Evolutionary conservation across 1,140 invertebrate genomes (phyloP).

Genomic region (Augochlora pura): DNA sequence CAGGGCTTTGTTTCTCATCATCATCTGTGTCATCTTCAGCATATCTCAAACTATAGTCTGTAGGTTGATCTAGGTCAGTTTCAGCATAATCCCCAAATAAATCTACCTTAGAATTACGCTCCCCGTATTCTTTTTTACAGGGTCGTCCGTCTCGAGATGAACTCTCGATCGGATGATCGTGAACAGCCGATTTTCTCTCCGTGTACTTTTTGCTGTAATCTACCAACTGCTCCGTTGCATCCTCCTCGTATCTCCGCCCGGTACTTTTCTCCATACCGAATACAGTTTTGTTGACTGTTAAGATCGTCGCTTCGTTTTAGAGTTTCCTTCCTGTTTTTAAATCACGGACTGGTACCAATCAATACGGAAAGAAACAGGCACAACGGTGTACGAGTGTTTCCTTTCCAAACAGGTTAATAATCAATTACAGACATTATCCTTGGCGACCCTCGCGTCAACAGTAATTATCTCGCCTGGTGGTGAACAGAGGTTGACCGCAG

Average conservation of each 20-base stretch:
- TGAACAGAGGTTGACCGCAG: not conserved
- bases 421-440: slow-evolving; percentile 7
- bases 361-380: too few species aligned
- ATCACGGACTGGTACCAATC: not conserved
- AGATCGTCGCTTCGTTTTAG: not conserved
- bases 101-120: slow-evolving; percentile 57
- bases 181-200: slow-evolving; percentile 58
- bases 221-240: slow-evolving; percentile 70
- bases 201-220: slow-evolving; percentile 75
- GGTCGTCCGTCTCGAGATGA: slow-evolving; percentile 31
- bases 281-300: not conserved
- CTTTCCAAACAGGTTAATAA: not conserved
- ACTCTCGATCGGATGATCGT: slow-evolving; percentile 50
- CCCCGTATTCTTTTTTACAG: slow-evolving; percentile 61
- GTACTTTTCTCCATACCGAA: slow-evolving; percentile 33
- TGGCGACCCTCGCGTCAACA: not conserved
- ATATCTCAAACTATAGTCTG: slow-evolving; percentile 93
- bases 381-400: not conserved
- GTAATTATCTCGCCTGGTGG: not conserved
- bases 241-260: slow-evolving; percentile 53
- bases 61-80: slow-evolving; percentile 94
- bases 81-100: slow-evolving; percentile 85
- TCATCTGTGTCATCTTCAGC: slow-evolving; percentile 88
- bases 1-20: slow-evolving; percentile 79
- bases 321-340: not conserved